Evolutionary conservation across 2,113 vertebrate species (phyloP).

Genomic region (Numida meleagris): DNA sequence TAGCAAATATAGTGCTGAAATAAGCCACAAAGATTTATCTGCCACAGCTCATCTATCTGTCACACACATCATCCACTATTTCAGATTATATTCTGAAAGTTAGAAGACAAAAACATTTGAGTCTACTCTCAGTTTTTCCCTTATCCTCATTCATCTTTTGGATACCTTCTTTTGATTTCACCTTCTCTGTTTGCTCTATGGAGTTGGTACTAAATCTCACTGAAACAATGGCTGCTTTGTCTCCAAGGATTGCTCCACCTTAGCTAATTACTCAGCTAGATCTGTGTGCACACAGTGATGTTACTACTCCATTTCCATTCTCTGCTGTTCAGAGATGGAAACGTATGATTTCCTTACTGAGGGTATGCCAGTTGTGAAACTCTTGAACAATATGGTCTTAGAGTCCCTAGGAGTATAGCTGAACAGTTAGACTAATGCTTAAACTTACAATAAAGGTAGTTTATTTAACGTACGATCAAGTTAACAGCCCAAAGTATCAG

Average conservation of each 20-base stretch:
- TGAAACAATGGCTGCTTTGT: background rate
- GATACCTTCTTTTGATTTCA: background rate
- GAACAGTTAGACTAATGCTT: background rate
- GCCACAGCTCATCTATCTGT: constrained; percentile 24
- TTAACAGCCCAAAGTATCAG: background rate
- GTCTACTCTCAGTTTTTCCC: background rate
- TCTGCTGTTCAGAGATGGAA: background rate
- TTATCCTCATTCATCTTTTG: background rate
- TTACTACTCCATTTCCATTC: background rate
- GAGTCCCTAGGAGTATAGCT: background rate
- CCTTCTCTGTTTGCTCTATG: background rate
- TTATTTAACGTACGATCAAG: background rate
- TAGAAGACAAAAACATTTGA: background rate
- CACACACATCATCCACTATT: background rate
- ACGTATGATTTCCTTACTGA: background rate
- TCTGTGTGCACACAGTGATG: background rate
- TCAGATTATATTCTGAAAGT: background rate
- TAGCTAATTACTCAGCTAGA: background rate
- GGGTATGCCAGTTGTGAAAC: background rate
- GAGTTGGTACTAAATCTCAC: background rate
- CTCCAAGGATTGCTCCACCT: background rate
- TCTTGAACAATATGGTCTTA: background rate
- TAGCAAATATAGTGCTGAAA: constrained; percentile 34
- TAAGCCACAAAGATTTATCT: constrained; percentile 17
- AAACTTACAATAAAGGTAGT: background rate